Percentiles rank a stretch among this genome's conserved stretches.
Conservation (phyloP, 2,113 vertebrate genomes). For the Oostethus manadensis region DNA sequence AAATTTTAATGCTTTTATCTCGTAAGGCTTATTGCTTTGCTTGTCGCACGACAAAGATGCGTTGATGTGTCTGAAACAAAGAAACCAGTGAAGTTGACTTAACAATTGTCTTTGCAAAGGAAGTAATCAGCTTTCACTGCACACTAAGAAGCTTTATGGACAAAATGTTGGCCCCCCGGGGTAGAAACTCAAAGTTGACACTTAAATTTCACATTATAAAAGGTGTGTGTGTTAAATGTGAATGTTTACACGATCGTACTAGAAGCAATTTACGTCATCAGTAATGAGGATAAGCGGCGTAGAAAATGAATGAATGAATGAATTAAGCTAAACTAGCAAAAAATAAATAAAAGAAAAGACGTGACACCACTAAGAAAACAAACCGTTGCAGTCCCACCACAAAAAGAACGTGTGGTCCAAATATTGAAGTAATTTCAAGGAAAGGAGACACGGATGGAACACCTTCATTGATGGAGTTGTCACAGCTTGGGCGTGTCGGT, state of each 20-base stretch:
- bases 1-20: no score
- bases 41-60: no score
- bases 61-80: no score
- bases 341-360: no score
- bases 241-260: background rate
- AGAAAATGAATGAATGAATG: no score
- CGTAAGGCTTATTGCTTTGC: no score
- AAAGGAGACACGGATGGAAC: slow-evolving; percentile 11
- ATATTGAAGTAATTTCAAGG: slow-evolving; percentile 9
- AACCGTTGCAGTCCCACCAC: slow-evolving; percentile 1
- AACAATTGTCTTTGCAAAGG: no score
- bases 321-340: no score
- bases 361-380: no score
- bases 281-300: no score
- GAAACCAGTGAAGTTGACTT: no score
- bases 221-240: slow-evolving; percentile 13
- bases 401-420: background rate
- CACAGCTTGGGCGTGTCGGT: slow-evolving; percentile 89
- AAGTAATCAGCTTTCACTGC: slow-evolving; percentile 32
- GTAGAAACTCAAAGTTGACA: slow-evolving; percentile 19
- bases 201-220: slow-evolving; percentile 47
- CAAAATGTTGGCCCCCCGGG: slow-evolving; percentile 63
- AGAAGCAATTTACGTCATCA: no score
- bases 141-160: slow-evolving; percentile 50
- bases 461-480: slow-evolving; percentile 36